phyloP scores from a whole-genome alignment of 2,113 vertebrate genomes.

The Lichenostomus cassidix region DNA sequence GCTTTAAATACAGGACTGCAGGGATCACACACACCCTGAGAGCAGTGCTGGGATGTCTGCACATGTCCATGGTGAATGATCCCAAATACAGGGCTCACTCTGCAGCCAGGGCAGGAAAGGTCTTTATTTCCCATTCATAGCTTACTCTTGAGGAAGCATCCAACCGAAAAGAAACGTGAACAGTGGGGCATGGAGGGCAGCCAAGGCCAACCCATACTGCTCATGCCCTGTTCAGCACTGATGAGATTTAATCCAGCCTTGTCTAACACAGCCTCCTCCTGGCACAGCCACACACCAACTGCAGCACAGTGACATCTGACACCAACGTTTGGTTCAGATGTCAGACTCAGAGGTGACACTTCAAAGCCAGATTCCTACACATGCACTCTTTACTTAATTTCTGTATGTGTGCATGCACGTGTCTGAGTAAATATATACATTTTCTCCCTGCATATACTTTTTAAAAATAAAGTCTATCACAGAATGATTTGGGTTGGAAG shows the following conservation, averaged over 20 bases:
- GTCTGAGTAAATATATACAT: not conserved
- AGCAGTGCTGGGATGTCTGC: not conserved
- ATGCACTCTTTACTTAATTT: not conserved
- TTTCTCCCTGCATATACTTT: not conserved
- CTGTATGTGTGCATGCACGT: accelerated
- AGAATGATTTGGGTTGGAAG: not conserved
- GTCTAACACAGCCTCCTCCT: not conserved
- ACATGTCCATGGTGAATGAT: not conserved
- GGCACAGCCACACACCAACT: not conserved
- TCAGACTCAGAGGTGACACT: not conserved
- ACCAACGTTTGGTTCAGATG: not conserved
- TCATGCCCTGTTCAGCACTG: not conserved
- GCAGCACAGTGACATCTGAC: not conserved
- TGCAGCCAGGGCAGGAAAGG: not conserved
- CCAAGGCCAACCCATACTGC: not conserved
- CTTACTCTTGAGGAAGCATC: not conserved
- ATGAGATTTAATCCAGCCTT: not conserved
- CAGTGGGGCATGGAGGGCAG: not conserved
- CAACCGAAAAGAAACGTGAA: not conserved
- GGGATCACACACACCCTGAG: not conserved
- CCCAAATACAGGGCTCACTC: not conserved
- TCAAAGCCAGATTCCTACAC: not conserved
- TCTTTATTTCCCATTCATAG: not conserved
- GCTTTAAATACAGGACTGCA: not conserved
- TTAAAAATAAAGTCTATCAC: not conserved